Evolutionary conservation across 2,888 invertebrate species (phyloP), one percentile per base, ranked within the genome.

Genomic region (Hermodice carunculata): DNA sequence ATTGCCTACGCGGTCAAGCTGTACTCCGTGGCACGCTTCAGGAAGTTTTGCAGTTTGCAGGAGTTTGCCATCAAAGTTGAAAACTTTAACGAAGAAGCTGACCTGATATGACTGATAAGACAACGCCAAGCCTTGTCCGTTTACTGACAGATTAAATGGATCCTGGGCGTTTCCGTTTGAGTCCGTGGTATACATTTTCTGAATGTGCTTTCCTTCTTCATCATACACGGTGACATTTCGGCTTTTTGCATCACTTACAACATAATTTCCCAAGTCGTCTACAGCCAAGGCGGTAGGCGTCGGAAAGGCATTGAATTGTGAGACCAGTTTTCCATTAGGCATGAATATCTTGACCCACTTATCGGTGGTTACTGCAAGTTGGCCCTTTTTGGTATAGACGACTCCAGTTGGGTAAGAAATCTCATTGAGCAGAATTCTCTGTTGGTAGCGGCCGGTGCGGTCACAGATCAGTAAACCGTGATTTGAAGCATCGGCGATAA

Each of bases 1-100:
- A 22, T 53, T 53, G 26, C 53, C 53, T 32, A 53, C 37, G 14
- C 53, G 53, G 37, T 53, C 53, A 53, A 53, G n/a, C 8, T 37
- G 37, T 14, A 53, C 6, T 4, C 53, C 53, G 17, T 32, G 32
- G 37, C 32, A 32, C 8, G 32, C n/a, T n/a, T 53, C 26, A n/a
- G 53, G 53, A 24, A 53, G 24, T 31, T 53, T 53, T 19, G 53
- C 37, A 1, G 53, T 37, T 11, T 53, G 53, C 11, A 53, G 37
- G 4, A 53, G 34, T 14, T 17, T 34, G 22, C 53, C 53, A 53
- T 53, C 53, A 53, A 37, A 53, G 6, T 37, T 37, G 17, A 22
- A 53, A 2, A 53, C 53, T 5, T 37, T 19, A 14, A 53, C 53
- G 17, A 37, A 53, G 53, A 37, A 8, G n/a, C 34, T 34, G 1